Base-by-base conservation (phyloP, 2,113 vertebrate genomes). In the Alaudala cheleensis region DNA sequence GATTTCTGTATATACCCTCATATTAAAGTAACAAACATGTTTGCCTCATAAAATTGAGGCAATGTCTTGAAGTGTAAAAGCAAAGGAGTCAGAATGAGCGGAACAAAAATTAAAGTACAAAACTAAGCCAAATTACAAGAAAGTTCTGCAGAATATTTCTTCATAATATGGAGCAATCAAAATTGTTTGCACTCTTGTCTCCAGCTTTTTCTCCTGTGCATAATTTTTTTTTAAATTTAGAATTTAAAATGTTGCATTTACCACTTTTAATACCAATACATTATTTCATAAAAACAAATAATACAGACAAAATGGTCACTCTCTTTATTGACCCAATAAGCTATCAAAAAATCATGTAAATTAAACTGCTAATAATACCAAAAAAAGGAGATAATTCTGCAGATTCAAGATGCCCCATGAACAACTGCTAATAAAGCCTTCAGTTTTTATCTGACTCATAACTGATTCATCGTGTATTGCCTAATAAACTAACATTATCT, bases 111-210 rank as follows among this genome's bases (percentile, higher is more conserved):
- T 53, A 65, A 91, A 94, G 94, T 28, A 64, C 10, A 78, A 95
- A 96, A 69, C n/a, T 94, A 90, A 91, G 88, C 18, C 51, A 84
- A 93, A 94, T 65, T 88, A 81, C 29, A 69, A 85, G 66, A 60
- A 58, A 79, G 45, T 81, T 61, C 61, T 39, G 78, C 90, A 92
- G 57, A 22, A 10, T 62, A 57, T 56, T 89, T 80, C 77, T 91
- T 93, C 51, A 73, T 54, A 81, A 92, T 53, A 44, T 53, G 49
- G 92, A 94, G 11, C 29, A 88, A 87, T 40, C 10, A 42, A 81
- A 84, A 90, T 66, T 62, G 31, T 56, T 90, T 78, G 24, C 5
- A 2, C 19, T n/a, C 31, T 47, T 53, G 15, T 71, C 53, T 70
- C 65, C 71, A 93, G 49, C 11, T 78, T 92, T 60, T 71, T 34